A percentile compares a stretch with the other conserved stretches of the same genome.
These are phyloP conservation scores for Nixonia krombeini DNA, from an alignment of 1,140 invertebrate genomes.

Conservation along the genomic window DNA sequence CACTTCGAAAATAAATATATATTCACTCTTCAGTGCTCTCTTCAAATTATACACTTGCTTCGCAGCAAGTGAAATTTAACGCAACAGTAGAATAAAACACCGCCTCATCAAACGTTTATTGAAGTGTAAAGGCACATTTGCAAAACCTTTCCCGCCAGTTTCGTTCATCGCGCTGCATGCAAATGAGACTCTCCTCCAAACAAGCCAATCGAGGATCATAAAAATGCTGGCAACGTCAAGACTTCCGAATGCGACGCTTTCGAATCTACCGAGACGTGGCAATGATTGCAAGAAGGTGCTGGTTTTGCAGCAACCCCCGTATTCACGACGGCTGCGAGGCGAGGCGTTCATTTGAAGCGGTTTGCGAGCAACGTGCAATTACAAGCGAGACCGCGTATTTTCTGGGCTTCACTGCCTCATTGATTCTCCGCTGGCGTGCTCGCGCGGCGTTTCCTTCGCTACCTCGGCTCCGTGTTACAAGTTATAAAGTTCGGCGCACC, in stretches of 20 bases:
- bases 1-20: too few species aligned
- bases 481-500: constrained; percentile 52
- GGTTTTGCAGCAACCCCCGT: constrained; percentile 29
- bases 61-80: too few species aligned
- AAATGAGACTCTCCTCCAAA: too few species aligned
- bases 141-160: too few species aligned
- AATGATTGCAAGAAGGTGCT: constrained; percentile 35
- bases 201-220: too few species aligned
- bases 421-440: constrained; percentile 51
- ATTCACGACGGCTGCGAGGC: constrained; percentile 18
- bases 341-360: constrained; percentile 19
- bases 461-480: constrained; percentile 45
- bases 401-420: constrained; percentile 39
- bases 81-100: too few species aligned
- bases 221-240: constrained; percentile 21
- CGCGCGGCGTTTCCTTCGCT: constrained; percentile 37
- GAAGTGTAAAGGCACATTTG: too few species aligned
- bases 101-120: too few species aligned
- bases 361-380: constrained; percentile 46
- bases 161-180: too few species aligned
- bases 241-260: constrained; percentile 18
- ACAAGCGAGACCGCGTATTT: constrained; percentile 32
- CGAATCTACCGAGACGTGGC: constrained; percentile 24
- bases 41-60: too few species aligned
- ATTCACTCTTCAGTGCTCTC: too few species aligned